phyloP scores from a whole-genome alignment of 2,113 vertebrate genomes.

The Pluvialis apricaria region DNA sequence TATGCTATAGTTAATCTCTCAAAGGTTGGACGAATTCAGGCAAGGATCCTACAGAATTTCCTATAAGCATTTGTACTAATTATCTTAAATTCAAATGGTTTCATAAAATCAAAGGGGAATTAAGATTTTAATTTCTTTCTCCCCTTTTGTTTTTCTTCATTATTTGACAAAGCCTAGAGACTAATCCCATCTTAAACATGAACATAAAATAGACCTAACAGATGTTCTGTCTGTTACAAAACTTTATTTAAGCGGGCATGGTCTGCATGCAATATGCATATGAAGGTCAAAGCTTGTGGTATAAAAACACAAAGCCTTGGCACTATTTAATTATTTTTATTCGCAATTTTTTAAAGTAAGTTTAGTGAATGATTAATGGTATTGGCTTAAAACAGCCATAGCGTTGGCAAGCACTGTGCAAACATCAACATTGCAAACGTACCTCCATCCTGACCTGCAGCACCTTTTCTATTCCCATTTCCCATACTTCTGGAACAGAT shows the following conservation, averaged over 20 bases:
- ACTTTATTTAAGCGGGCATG: conserved; percentile 48
- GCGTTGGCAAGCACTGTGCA: background rate
- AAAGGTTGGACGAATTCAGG: background rate
- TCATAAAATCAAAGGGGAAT: conserved; percentile 47
- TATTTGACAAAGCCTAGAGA: conserved; percentile 60
- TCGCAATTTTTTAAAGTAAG: background rate
- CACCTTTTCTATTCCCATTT: conserved; percentile 18
- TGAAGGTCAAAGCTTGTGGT: conserved; percentile 27
- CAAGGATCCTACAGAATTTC: conserved; percentile 13
- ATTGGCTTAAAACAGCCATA: background rate
- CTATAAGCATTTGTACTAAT: conserved; percentile 36
- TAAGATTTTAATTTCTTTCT: conserved; percentile 52
- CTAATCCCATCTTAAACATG: conserved; percentile 65
- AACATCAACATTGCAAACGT: background rate
- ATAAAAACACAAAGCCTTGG: conserved; percentile 3
- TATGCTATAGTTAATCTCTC: background rate
- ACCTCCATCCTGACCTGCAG: background rate
- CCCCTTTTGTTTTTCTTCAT: conserved; percentile 47
- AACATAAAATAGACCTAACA: conserved; percentile 59
- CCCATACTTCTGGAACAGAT: background rate
- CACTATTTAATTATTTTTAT: conserved; percentile 29
- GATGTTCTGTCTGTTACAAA: conserved; percentile 55
- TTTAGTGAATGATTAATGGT: conserved; percentile 41
- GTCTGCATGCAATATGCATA: conserved; percentile 9
- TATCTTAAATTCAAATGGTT: conserved; percentile 44